A percentile compares a stretch with the other conserved stretches of the same genome.
phyloP scores from a whole-genome alignment of 1,140 invertebrate genomes.

The Colletes latitarsis region DNA sequence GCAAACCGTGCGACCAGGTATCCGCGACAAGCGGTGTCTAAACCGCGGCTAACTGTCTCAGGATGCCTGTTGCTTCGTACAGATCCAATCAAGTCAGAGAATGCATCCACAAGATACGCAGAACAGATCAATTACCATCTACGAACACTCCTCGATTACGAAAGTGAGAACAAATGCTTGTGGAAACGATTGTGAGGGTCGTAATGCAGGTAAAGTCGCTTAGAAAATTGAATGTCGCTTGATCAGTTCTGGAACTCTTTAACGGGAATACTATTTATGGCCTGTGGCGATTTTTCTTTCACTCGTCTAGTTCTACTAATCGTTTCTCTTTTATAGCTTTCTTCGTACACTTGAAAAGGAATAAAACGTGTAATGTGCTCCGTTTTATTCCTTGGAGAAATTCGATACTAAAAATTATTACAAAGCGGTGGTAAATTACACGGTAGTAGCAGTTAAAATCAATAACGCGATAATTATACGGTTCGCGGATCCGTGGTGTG shows the following conservation, averaged over 20 bases:
- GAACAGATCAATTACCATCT: too few species aligned
- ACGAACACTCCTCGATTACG: too few species aligned
- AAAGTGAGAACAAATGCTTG: too few species aligned
- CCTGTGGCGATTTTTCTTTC: too few species aligned
- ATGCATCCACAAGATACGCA: not conserved
- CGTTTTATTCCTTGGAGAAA: not conserved
- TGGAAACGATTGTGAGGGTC: too few species aligned
- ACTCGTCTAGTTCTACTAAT: too few species aligned
- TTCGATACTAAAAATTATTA: not conserved
- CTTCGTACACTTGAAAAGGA: not conserved
- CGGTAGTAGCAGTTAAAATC: not conserved
- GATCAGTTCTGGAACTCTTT: too few species aligned
- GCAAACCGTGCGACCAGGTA: constrained; percentile 37
- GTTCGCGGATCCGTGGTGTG: not conserved
- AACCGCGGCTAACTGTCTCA: constrained; percentile 36
- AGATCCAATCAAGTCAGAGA: constrained; percentile 1
- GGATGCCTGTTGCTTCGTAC: constrained; percentile 22
- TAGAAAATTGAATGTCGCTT: too few species aligned
- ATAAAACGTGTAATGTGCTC: not conserved
- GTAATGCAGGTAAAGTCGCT: too few species aligned
- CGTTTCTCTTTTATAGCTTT: not conserved
- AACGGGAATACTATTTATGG: too few species aligned
- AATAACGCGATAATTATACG: constrained; percentile 23
- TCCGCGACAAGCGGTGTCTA: constrained; percentile 17
- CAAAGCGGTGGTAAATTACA: not conserved